These are phyloP conservation scores for Scaptomyza polygonia DNA, from an alignment of 2,888 invertebrate genomes.

Conservation along the genomic window DNA sequence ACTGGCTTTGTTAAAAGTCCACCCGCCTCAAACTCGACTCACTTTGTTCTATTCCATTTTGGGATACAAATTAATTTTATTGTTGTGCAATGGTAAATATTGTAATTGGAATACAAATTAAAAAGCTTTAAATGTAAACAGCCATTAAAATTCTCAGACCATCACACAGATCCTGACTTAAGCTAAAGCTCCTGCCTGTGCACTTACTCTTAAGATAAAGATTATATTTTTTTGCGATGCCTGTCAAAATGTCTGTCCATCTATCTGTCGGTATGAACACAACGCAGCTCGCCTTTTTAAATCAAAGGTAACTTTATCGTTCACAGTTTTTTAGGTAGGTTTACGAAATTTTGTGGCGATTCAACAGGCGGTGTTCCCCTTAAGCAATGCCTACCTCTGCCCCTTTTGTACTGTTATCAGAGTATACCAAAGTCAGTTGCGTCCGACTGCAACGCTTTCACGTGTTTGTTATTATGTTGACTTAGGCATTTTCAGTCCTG, in stretches of 20 bases:
- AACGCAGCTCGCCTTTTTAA: no score
- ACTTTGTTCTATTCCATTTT: conserved; percentile 38
- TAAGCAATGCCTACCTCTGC: no score
- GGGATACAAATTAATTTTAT: conserved; percentile 63
- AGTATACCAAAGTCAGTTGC: no score
- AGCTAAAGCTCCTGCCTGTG: conserved; percentile 10
- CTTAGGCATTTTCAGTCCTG: conserved; percentile 44
- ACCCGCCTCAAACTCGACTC: conserved; percentile 1
- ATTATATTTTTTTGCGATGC: no score
- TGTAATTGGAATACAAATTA: conserved; percentile 79
- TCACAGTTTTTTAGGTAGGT: no score
- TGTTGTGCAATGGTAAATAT: conserved; percentile 73
- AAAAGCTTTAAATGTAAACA: conserved; percentile 79
- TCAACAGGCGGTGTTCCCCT: no score
- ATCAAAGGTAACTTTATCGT: no score
- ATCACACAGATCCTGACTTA: not conserved
- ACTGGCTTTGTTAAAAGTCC: conserved; percentile 5
- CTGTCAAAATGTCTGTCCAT: no score
- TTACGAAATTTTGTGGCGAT: no score
- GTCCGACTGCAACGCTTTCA: no score
- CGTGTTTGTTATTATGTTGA: conserved; percentile 42
- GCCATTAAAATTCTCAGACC: conserved; percentile 39
- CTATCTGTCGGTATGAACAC: no score
- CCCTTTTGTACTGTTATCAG: no score
- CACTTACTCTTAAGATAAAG: conserved; percentile 2